Percentiles rank a stretch among this genome's conserved stretches.
Evolutionary conservation across 1,140 invertebrate species (phyloP).

Genomic region (Zelostemma sp.): DNA sequence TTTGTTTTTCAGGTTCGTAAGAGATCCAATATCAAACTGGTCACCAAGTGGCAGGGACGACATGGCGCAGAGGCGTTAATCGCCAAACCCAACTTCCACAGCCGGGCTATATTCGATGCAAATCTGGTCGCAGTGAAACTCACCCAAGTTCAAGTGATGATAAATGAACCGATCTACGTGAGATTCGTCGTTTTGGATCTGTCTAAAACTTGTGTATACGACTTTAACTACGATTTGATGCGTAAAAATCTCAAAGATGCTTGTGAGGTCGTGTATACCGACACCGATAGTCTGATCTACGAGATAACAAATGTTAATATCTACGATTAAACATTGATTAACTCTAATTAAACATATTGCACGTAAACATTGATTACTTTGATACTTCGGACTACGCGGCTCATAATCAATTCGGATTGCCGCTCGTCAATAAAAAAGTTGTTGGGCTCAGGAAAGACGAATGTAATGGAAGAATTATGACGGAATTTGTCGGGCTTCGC

Average conservation of each 20-base stretch:
- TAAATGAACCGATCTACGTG: conserved; percentile 57
- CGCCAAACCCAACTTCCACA: conserved; percentile 56
- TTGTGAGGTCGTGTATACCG: background rate
- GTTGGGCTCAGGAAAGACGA: conserved; percentile 18
- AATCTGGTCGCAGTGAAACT: conserved; percentile 56
- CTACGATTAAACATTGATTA: too few species aligned
- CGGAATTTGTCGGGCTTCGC: conserved; percentile 11
- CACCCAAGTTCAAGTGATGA: conserved; percentile 43
- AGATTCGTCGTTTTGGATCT: conserved; percentile 53
- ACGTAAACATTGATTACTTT: background rate
- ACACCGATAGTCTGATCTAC: background rate
- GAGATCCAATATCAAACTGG: conserved; percentile 50
- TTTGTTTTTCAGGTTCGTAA: too few species aligned
- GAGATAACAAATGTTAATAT: background rate
- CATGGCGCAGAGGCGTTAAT: conserved; percentile 32
- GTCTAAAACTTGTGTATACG: conserved; percentile 51
- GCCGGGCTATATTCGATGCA: conserved; percentile 55
- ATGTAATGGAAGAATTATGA: conserved; percentile 2
- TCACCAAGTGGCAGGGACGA: conserved; percentile 34
- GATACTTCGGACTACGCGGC: conserved; percentile 1
- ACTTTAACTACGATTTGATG: conserved; percentile 53
- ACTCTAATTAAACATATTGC: too few species aligned
- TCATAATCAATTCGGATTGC: conserved; percentile 2
- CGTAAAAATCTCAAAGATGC: background rate
- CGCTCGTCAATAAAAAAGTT: conserved; percentile 11